phyloP scores from a whole-genome alignment of 2,888 invertebrate species.

The Apodemia zela region DNA sequence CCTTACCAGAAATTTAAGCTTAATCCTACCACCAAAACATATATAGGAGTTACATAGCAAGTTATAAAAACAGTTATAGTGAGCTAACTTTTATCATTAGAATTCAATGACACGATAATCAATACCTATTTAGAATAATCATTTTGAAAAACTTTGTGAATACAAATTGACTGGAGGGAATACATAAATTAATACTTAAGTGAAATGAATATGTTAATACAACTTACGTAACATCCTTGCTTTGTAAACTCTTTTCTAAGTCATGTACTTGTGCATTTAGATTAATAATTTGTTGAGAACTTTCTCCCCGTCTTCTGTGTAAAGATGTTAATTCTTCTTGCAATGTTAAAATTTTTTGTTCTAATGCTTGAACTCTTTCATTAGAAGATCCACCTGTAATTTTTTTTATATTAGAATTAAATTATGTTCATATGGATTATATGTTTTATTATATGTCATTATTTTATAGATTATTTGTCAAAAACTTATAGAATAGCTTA shows the following conservation, averaged over 20 bases:
- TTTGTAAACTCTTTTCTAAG: constrained; percentile 86
- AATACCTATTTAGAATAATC: background rate
- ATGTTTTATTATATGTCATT: no score
- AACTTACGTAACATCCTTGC: constrained; percentile 85
- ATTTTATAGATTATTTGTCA: no score
- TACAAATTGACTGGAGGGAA: constrained; percentile 3
- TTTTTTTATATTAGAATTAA: background rate
- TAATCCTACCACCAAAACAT: no score
- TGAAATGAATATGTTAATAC: constrained; percentile 1
- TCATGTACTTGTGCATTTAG: constrained; percentile 92
- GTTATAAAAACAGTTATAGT: no score
- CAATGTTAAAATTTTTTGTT: constrained; percentile 91
- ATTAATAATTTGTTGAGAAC: constrained; percentile 95
- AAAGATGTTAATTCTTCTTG: constrained; percentile 96
- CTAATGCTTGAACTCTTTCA: constrained; percentile 86
- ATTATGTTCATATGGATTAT: no score
- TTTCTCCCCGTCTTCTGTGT: constrained; percentile 94
- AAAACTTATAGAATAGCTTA: no score
- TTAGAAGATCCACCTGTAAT: constrained; percentile 57
- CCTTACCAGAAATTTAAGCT: background rate
- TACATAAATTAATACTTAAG: constrained; percentile 1
- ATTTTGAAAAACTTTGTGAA: background rate
- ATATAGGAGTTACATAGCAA: no score
- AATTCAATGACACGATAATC: no score
- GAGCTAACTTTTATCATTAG: no score